Percentiles rank a stretch among this genome's conserved stretches.
These are phyloP conservation scores for Molossus alvarezi DNA, from an alignment of 2,797 vertebrate species.

Conservation along the genomic window DNA sequence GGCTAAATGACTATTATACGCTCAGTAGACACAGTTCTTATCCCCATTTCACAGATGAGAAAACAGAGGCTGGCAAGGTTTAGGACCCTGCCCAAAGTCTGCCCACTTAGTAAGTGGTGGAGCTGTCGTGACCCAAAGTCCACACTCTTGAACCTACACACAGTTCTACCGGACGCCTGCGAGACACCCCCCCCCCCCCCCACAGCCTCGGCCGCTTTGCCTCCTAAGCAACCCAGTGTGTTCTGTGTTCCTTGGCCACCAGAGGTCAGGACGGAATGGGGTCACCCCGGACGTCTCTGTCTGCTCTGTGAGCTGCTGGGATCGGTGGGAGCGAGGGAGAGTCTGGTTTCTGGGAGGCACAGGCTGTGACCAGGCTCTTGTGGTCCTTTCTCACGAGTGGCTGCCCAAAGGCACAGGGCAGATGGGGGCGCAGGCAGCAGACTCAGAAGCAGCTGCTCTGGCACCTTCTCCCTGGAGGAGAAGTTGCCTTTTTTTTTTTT, in stretches of 20 bases:
- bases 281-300: background rate
- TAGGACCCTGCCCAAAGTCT: background rate
- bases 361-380: background rate
- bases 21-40: background rate
- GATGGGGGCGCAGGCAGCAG: background rate
- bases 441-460: background rate
- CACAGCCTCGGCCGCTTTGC: background rate
- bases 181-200: too few species aligned
- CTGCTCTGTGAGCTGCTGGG: background rate
- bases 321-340: background rate
- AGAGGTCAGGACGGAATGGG: background rate
- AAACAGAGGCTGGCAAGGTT: background rate
- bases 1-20: background rate
- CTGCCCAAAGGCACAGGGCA: background rate
- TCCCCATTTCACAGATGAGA: background rate
- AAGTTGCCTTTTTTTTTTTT: constrained; percentile 11
- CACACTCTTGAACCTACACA: accelerated
- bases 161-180: accelerated
- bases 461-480: background rate
- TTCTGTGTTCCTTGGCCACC: background rate
- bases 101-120: background rate
- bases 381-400: background rate
- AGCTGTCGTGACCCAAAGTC: background rate
- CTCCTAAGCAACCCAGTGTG: background rate
- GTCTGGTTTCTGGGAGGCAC: background rate